Base-by-base conservation (phyloP, 2,888 invertebrate genomes). In the Hofmannophila pseudospretella region DNA sequence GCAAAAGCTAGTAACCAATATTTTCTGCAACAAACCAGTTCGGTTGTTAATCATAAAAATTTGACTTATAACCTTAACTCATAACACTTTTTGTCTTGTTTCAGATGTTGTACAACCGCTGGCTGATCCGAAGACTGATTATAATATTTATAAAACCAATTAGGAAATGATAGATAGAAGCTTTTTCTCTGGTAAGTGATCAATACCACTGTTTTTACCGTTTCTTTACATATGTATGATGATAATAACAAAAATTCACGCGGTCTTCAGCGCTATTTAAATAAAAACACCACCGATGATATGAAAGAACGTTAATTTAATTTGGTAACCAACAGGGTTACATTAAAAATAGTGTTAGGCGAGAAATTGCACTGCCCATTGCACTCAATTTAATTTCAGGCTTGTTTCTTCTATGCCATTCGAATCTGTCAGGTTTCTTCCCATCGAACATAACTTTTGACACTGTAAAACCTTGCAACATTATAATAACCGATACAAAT, bases 101-200 rank as follows among this genome's bases (percentile, higher is more conserved):
- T 10, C 78, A 85, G 85, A 78, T 78, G 68, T 54, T 66, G 59
- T 50, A 63, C 51, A 53, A 57, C 50, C 58, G 56, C 61, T 67
- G 71, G 76, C 76, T 73, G 74, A 71, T 63, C 52, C 52, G 65
- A 84, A 86, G 85, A 84, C 84, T 84, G 85, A 84, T 75, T 69
- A 68, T 60, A 59, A 59, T 67, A 72, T 65, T 62, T 67, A 69
- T 54, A 59, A 65, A 67, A 61, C 61, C 64, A 61, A 67, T 58
- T 69, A 76, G 57, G 65, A 77, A 71, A 81, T 82, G 75, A 71
- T 65, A 51, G 57, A 64, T 56, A 77, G 76, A 79, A 63, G 65
- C 41, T 59, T 54, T 53, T 58, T 55, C 55, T 56, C 54, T 66
- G 82, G 85, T 84, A 60, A 72, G 27, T 27, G 3, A 9, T 25